These are phyloP conservation scores for Pygmarrhopalites habei DNA, from an alignment of 1,140 invertebrate species.

Conservation along the genomic window DNA sequence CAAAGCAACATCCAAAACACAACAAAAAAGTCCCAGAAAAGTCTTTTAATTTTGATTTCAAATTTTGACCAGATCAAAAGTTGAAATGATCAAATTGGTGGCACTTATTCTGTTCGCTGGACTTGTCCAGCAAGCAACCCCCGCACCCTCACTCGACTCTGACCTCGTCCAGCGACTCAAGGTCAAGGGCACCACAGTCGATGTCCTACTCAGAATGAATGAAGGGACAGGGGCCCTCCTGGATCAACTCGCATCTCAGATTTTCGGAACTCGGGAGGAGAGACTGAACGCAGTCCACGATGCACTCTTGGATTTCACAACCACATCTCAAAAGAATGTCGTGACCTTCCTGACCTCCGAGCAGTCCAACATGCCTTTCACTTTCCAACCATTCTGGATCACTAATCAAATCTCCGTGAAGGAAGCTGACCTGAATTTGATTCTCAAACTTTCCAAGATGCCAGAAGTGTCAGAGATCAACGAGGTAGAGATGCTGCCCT, in stretches of 20 bases:
- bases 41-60: too few species aligned
- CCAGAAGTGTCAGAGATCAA: neutral
- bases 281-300: neutral
- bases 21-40: too few species aligned
- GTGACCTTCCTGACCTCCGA: neutral
- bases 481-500: neutral
- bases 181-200: neutral
- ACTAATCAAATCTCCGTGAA: slow-evolving; percentile 5
- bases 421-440: neutral
- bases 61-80: too few species aligned
- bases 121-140: neutral
- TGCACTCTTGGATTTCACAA: neutral
- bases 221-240: neutral
- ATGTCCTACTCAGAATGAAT: neutral
- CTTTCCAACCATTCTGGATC: slow-evolving; percentile 9
- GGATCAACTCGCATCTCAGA: neutral
- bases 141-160: neutral
- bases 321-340: neutral
- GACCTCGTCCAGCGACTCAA: neutral
- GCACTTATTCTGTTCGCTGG: neutral
- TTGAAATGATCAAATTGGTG: too few species aligned
- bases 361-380: too few species aligned
- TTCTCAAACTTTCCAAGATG: neutral
- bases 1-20: too few species aligned
- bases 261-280: neutral